Evolutionary conservation across 2,113 vertebrate genomes (phyloP), one percentile per base, ranked within the genome.

Genomic region (Podarcis muralis): DNA sequence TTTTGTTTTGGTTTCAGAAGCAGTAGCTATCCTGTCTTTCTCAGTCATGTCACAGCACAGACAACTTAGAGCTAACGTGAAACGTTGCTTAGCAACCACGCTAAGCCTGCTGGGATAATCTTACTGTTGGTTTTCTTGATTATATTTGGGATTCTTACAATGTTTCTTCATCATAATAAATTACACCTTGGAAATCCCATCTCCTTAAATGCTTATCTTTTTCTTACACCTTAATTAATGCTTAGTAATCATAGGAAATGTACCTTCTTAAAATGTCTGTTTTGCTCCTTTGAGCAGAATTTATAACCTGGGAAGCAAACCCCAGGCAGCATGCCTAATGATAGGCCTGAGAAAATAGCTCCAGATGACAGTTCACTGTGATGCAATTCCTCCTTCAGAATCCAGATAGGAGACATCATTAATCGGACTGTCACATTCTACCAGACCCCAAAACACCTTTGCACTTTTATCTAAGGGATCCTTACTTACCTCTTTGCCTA

Each of bases 51-150:
- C 77, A 71, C 53, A 80, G 48, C 48, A n/a, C 75, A 57, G 77
- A 80, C 88, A 80, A 85, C 76, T 79, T 85, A 85, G 66, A 89
- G 48, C 83, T n/a, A 89, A 85, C 16, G 66, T 71, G 77, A 84
- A 81, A 72, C 2, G 88, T 89, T 85, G 88, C 88, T 85, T 89
- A 89, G 88, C 88, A 89, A 89, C 88, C 43, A 81, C 71, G 40
- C 83, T 89, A 89, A 80, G 35, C 76, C 83, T 85, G 83, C 75
- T 80, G 68, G 75, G 88, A 89, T 89, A 81, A 89, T 85, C 77
- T 89, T 57, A 66, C 81, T 85, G 65, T 89, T 84, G 83, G 43
- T 84, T 89, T 85, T 62, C 65, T 59, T 78, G 65, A 84, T 71
- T 87, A 59, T 89, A 74, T 81, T 80, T 85, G 65, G 66, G 66